Evolutionary conservation across 2,888 invertebrate species (phyloP), one percentile per base, ranked within the genome.

Genomic region (Tetragonula carbonaria): DNA sequence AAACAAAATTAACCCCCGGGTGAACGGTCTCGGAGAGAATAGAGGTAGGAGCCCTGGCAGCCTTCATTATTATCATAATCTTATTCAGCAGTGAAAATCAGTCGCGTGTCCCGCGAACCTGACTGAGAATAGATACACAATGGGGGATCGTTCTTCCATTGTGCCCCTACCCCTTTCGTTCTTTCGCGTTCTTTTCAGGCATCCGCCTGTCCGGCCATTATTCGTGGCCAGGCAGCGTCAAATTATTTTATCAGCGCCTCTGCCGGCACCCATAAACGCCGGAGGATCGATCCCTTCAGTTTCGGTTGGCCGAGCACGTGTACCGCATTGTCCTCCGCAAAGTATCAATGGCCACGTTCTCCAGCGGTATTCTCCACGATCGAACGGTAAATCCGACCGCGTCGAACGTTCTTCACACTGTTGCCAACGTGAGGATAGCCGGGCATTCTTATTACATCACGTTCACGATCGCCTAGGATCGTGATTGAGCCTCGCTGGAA

Each of bases 51-150:
- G 82, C 8, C 80, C 84, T 82, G 78, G 74, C 77, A 70, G 84
- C 84, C 76, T 86, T 90, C 89, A 90, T 93, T 93, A 93, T 93
- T 93, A 93, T 93, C 92, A 93, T 93, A 93, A 93, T 93, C 93
- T 93, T 92, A 93, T 93, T 93, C 93, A 93, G 91, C 90, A 91
- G 87, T 87, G 91, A 92, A 93, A 93, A 93, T 93, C 93, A 93
- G 92, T 91, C 91, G 91, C 90, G 90, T 92, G 91, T 91, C 90
- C 86, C 87, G 81, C 78, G 88, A 89, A 89, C 84, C 80, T 80
- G 82, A 67, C 74, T 80, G 21, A 62, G 78, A 78, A 85, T 81
- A 68, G 77, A 85, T 88, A 85, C 88, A 92, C 91, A 92, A 92
- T 92, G 90, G 87, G 83, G 88, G 45, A 87, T 86, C 89, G 88